A percentile compares a stretch with the other conserved stretches of the same genome.
Conservation (phyloP, 2,797 vertebrate species). For the Luscinia megarhynchos region DNA sequence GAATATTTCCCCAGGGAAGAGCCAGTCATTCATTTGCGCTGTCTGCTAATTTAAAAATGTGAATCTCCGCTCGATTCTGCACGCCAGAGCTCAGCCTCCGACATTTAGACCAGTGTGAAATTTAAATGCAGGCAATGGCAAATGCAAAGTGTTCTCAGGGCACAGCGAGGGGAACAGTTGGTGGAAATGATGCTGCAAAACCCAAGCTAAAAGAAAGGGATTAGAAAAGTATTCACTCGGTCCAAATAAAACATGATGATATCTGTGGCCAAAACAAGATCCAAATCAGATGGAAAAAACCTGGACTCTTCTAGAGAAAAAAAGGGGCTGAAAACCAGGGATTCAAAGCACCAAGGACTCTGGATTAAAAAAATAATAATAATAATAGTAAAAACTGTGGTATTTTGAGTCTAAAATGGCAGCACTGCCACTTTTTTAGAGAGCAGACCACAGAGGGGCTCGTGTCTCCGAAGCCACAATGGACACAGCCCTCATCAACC, state of each 20-base stretch:
- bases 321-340: not conserved
- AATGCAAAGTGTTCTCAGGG: not conserved
- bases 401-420: not conserved
- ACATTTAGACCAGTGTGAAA: not conserved
- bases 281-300: not conserved
- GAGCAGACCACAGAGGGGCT: not conserved
- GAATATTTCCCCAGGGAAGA: constrained; percentile 19
- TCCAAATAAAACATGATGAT: not conserved
- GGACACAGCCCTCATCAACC: not conserved
- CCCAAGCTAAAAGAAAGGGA: not conserved
- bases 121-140: not conserved
- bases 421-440: not conserved
- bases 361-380: not conserved
- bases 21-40: not conserved
- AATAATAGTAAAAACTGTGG: accelerated
- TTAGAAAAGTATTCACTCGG: not conserved
- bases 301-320: not conserved
- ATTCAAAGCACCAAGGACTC: not conserved
- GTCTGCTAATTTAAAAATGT: constrained; percentile 35
- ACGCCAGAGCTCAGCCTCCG: not conserved
- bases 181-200: not conserved
- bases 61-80: not conserved
- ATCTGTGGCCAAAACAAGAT: not conserved
- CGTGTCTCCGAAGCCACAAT: not conserved
- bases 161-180: not conserved